Base-by-base conservation (phyloP, 2,888 invertebrate genomes). In the Cephus rjabovi region DNA sequence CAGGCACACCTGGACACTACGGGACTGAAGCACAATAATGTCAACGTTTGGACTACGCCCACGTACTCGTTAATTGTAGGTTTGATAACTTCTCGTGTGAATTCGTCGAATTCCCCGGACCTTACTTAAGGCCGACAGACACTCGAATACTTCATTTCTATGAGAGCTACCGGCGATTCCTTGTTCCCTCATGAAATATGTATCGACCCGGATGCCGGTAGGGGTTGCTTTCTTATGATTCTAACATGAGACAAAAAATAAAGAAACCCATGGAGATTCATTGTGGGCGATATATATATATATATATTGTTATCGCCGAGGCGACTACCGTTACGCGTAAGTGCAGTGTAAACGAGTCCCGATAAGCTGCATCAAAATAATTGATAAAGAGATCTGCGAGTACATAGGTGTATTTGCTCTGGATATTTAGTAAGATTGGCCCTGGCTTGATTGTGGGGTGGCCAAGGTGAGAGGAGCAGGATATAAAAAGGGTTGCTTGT, bases 1-100 rank as follows among this genome's bases (percentile, higher is more conserved):
- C 71, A 33, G 74, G 34, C 40, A 75, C 79, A 79, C 77, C 79
- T 79, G 77, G 79, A 34, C 37, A 73, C 56, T 30, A 23, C 75
- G 56, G 76, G 68, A 15, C 75, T 9, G 23, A 23, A 23, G 23
- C 9, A 56, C 23, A 56, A 56, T 56, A 23, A 3, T 23, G 56
- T 56, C 56, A 56, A 56, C 23, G 56, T 56, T 33, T 69, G 15
- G 73, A 34, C 35, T 70, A 56, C 33, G 34, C 35, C 69, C 31
- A 34, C 12, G 75, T 1, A 30, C 31, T 78, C 75, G 69, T 73
- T 78, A 78, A 78, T 78, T 78, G 73, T 75, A 78, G 75, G 34
- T 73, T 56, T 56, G 23, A 56, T 56, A 56, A 56, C 23, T 56
- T 56, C 56, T 56, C 9, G 56, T 23, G 23, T 56, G 2, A 15